These are phyloP conservation scores for Octodon degus DNA, from an alignment of 2,113 vertebrate genomes.

Conservation along the genomic window DNA sequence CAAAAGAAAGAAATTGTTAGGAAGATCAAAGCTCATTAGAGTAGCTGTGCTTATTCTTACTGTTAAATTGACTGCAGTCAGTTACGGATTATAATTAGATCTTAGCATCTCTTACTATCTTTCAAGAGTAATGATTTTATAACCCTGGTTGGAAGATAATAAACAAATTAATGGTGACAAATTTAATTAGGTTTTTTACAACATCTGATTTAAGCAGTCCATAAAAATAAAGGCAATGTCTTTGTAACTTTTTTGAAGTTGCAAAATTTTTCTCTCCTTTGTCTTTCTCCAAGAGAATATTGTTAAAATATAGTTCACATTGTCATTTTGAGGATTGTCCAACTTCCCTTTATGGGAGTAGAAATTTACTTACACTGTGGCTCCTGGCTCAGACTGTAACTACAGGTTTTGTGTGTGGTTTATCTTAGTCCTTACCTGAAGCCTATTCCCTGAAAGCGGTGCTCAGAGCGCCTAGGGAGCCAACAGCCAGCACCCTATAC, in stretches of 20 bases:
- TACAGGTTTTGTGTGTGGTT: not conserved
- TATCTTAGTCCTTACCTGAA: not conserved
- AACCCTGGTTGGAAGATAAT: not conserved
- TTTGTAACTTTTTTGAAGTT: conserved; percentile 50
- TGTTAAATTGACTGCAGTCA: not conserved
- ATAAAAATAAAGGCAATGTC: conserved; percentile 54
- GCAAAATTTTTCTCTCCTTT: not conserved
- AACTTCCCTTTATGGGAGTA: not conserved
- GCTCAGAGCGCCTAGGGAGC: not conserved
- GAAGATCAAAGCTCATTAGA: not conserved
- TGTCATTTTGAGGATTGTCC: not conserved
- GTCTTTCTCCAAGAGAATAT: conserved; percentile 28
- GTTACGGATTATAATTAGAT: not conserved
- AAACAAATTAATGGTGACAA: not conserved
- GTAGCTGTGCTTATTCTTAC: not conserved
- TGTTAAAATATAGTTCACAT: conserved; percentile 39
- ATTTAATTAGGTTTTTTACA: conserved; percentile 57
- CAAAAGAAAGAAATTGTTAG: not conserved
- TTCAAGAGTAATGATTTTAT: conserved; percentile 19
- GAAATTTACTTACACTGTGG: not conserved
- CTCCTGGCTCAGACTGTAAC: conserved; percentile 7
- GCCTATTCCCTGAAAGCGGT: not conserved
- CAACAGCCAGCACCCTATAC: not conserved
- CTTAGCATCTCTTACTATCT: conserved; percentile 1
- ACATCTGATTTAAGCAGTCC: conserved; percentile 47